Percentiles rank a stretch among this genome's conserved stretches.
These are phyloP conservation scores for Macroramphosus scolopax DNA, from an alignment of 2,797 vertebrate genomes.

Conservation along the genomic window DNA sequence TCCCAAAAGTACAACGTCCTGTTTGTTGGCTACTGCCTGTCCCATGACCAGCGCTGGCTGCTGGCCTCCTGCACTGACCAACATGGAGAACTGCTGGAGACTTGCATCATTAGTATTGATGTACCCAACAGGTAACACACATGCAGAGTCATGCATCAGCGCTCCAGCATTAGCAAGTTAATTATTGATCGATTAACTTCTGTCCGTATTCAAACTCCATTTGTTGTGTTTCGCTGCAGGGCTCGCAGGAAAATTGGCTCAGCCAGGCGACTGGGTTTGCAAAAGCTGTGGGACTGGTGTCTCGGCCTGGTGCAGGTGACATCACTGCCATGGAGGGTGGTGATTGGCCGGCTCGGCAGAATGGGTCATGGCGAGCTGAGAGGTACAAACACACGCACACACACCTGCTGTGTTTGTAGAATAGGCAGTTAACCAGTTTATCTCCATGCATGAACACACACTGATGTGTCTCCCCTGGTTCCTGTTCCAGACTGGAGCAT, in stretches of 20 bases:
- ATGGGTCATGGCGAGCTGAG: slow-evolving; percentile 97
- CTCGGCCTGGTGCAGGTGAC: slow-evolving; percentile 95
- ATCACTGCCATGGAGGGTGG: slow-evolving; percentile 97
- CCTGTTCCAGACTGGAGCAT: slow-evolving; percentile 89
- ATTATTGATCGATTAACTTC: background rate
- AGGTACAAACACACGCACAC: slow-evolving; percentile 72
- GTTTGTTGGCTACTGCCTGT: slow-evolving; percentile 97
- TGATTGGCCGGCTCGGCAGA: slow-evolving; percentile 97
- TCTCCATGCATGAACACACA: background rate
- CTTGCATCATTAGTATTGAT: slow-evolving; percentile 96
- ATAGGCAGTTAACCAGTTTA: background rate
- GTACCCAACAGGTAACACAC: slow-evolving; percentile 89
- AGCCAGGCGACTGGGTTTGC: slow-evolving; percentile 90
- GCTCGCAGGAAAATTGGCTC: slow-evolving; percentile 98
- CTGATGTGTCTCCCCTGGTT: slow-evolving; percentile 1
- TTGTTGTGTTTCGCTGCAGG: slow-evolving; percentile 61
- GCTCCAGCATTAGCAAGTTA: background rate
- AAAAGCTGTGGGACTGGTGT: slow-evolving; percentile 99
- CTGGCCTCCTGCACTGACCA: slow-evolving; percentile 97
- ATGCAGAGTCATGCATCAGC: too few relatives aligned
- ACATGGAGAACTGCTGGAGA: slow-evolving; percentile 96
- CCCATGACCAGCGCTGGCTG: slow-evolving; percentile 97
- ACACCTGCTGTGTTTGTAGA: background rate
- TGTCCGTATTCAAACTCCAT: background rate
- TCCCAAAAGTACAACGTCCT: slow-evolving; percentile 97